A percentile compares a stretch with the other conserved stretches of the same genome.
phyloP scores from a whole-genome alignment of 1,140 invertebrate genomes.

The Drosophila rhopaloa region DNA sequence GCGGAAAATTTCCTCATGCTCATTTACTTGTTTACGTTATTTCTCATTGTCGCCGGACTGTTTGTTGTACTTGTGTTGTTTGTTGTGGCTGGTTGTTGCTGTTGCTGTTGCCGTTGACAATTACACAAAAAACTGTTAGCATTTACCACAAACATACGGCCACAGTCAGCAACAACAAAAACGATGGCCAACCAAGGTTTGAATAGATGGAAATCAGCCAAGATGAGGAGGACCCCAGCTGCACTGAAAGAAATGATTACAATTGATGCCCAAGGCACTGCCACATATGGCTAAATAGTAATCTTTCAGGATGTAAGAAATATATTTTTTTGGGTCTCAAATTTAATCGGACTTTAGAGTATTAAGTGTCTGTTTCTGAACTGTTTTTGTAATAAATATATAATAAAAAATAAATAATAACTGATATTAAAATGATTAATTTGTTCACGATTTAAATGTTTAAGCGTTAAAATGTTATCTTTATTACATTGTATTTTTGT shows the following conservation, averaged over 20 bases:
- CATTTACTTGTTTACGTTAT: constrained; percentile 80
- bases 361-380: too few species aligned
- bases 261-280: not conserved
- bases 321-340: too few species aligned
- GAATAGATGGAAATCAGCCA: constrained; percentile 55
- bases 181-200: constrained; percentile 13
- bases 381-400: too few species aligned
- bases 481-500: too few species aligned
- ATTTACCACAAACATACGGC: constrained; percentile 77
- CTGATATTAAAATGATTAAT: too few species aligned
- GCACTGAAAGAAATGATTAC: constrained; percentile 1
- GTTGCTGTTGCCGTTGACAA: constrained; percentile 63
- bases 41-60: constrained; percentile 62
- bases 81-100: constrained; percentile 19
- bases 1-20: constrained; percentile 67
- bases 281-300: too few species aligned
- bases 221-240: not conserved
- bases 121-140: constrained; percentile 79
- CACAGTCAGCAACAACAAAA: constrained; percentile 14
- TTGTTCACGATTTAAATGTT: too few species aligned
- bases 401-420: too few species aligned
- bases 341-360: too few species aligned
- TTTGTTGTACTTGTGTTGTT: constrained; percentile 28
- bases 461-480: too few species aligned
- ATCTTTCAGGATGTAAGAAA: too few species aligned